A percentile compares a stretch with the other conserved stretches of the same genome.
Evolutionary conservation across 1,140 invertebrate species (phyloP).

Genomic region (Dreissena polymorpha): DNA sequence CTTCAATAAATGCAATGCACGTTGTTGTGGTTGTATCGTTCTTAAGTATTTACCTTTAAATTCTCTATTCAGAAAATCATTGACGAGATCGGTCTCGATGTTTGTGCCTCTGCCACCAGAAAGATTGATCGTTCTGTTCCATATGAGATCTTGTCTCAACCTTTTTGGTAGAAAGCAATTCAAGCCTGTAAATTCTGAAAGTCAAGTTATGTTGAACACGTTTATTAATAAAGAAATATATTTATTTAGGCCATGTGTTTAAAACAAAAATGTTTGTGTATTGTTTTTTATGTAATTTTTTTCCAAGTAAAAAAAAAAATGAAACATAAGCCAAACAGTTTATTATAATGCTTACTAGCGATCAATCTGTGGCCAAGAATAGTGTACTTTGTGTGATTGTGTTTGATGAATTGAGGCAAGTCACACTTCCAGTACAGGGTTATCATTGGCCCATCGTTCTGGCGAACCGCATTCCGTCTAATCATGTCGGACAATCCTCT

Average conservation of each 20-base stretch:
- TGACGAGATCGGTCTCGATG: conserved; percentile 37
- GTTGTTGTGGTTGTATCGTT: no score
- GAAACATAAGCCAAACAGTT: no score
- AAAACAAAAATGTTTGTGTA: no score
- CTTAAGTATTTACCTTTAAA: conserved; percentile 33
- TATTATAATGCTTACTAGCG: conserved; percentile 11
- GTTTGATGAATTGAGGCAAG: background rate
- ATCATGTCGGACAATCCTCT: conserved; percentile 19
- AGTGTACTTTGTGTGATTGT: conserved; percentile 18
- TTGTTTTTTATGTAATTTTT: no score
- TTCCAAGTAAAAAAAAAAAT: no score
- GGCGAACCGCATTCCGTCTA: background rate
- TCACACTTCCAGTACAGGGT: conserved; percentile 22
- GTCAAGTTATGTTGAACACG: no score
- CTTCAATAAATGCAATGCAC: no score
- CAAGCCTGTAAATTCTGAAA: conserved; percentile 1
- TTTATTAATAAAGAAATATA: no score
- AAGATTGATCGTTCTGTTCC: conserved; percentile 54
- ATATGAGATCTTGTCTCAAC: conserved; percentile 37
- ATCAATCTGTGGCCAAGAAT: conserved; percentile 26
- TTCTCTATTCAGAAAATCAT: conserved; percentile 50
- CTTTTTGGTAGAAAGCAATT: conserved; percentile 31
- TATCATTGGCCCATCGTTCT: conserved; percentile 22
- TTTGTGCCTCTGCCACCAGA: conserved; percentile 47
- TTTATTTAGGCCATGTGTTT: no score